Base-by-base conservation (phyloP, 2,888 invertebrate genomes). In the Ophonus ardosiacus region DNA sequence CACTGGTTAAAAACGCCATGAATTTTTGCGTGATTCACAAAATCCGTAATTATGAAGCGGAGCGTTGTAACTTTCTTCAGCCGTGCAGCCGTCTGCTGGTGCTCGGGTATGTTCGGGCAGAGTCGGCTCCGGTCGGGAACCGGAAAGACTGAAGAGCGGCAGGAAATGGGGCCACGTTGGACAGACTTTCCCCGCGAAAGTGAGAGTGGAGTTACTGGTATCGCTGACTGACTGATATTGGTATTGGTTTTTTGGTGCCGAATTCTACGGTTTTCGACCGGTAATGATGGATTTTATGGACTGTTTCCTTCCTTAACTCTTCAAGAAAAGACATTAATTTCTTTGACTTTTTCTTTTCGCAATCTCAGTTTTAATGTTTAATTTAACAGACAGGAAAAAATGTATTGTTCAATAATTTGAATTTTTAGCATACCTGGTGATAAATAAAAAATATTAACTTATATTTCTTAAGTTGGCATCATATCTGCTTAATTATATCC, bases 1-100 rank as follows among this genome's bases (percentile, higher is more conserved):
- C 71, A 74, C 71, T 74, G 71, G 13, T 43, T 74, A 74, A 74
- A 74, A 74, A 74, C 71, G 15, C 43, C 71, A 74, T 74, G 71
- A 74, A 74, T 74, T 74, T 74, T 74, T 74, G 71, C 71, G 40
- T 74, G 71, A 74, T 74, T 74, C 71, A 74, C 71, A 74, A 74
- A 74, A 74, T 74, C 43, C 18, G 71, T 74, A 74, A 74, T 74
- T 74, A 74, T 13, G 40, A 74, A 43, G 17, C 43, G 17, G 71
- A 74, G 71, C 71, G 40, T 10, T 7, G n/a, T 21, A 74, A 74
- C 71, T 74, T 74, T 74, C 71, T 74, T 74, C 71, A 40, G 5
- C 63, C 24, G 24, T 24, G 24, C 24, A 24, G 63, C 63, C 38
- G 31, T n/a, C n/a, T 31, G 68, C n/a, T 7, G 10, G 38, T 38